Evolutionary conservation across 2,113 vertebrate genomes (phyloP), one percentile per base, ranked within the genome.

Genomic region (Chionis minor): DNA sequence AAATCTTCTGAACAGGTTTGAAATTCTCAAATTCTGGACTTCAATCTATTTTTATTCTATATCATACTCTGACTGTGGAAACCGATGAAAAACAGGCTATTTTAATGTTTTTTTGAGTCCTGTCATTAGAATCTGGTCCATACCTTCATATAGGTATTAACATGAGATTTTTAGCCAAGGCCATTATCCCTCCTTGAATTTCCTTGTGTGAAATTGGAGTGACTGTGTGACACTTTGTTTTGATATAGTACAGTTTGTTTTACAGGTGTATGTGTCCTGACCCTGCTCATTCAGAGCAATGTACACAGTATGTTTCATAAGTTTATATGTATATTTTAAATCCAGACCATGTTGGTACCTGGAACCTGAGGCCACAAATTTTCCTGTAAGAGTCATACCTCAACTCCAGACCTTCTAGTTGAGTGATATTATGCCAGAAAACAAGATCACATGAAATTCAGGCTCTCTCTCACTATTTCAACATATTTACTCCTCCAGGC

Each of bases 221-320:
- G 10, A 55, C n/a, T 8, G 7, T 45, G 47, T 71, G 18, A n/a
- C 35, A 45, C 18, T 81, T 59, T 51, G 47, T 44, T 78, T 79
- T 63, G 21, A 40, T 35, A 33, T 5, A 8, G 19, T 47, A 65
- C 9, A 74, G 35, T 7, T 63, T 56, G 15, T 32, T 62, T 28
- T 69, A 32, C 21, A 45, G 30, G 24, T 1, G 1, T 19, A 44
- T 10, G 33, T 61, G 8, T 58, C 58, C 44, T 42, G 15, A 67
- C 23, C 13, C 23, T 72, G 40, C 3, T 65, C 17, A 22, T 88
- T 74, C 0, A 0, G 10, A 72, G 2, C 3, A n/a, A 30, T 15
- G 16, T 40, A 22, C 10, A 45, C 3, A 23, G 22, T 45, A 27
- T 40, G 7, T 35, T 91, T 67, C 7, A 72, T 71, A 73, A 61